These are phyloP conservation scores for Arge pagana DNA, from an alignment of 2,888 invertebrate genomes.

Conservation along the genomic window DNA sequence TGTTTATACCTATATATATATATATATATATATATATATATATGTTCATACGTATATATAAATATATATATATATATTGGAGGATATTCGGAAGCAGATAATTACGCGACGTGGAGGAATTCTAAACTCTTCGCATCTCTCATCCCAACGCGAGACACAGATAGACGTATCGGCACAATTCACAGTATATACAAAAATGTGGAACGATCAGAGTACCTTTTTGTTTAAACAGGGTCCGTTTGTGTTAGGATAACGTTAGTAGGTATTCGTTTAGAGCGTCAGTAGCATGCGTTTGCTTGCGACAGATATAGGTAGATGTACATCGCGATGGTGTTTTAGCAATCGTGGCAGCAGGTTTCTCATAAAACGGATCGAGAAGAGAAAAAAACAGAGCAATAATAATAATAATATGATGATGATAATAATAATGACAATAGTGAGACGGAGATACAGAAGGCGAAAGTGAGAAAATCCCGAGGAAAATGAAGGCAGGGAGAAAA, in stretches of 20 bases:
- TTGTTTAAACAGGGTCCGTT: slow-evolving; percentile 32
- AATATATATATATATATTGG: no score
- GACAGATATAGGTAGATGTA: slow-evolving; percentile 29
- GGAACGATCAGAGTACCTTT: slow-evolving; percentile 29
- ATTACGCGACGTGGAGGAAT: no score
- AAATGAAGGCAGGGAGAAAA: not conserved
- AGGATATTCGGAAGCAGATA: no score
- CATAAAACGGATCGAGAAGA: no score
- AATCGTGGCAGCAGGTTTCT: not conserved
- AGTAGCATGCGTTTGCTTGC: slow-evolving; percentile 33
- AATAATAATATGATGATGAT: no score
- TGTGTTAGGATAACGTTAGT: slow-evolving; percentile 25
- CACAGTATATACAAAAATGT: slow-evolving; percentile 26
- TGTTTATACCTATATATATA: slow-evolving; percentile 9
- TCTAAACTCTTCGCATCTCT: no score
- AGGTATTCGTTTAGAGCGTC: slow-evolving; percentile 28
- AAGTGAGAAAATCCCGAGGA: not conserved
- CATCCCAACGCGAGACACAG: no score
- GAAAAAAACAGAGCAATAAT: not conserved
- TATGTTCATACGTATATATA: slow-evolving; percentile 9
- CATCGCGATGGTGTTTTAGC: slow-evolving; percentile 1
- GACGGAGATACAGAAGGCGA: slow-evolving; percentile 14
- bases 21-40: slow-evolving; percentile 15
- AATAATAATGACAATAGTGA: slow-evolving; percentile 4
- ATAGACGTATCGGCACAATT: no score